phyloP scores from a whole-genome alignment of 2,113 vertebrate genomes.

The Pandion haliaetus region DNA sequence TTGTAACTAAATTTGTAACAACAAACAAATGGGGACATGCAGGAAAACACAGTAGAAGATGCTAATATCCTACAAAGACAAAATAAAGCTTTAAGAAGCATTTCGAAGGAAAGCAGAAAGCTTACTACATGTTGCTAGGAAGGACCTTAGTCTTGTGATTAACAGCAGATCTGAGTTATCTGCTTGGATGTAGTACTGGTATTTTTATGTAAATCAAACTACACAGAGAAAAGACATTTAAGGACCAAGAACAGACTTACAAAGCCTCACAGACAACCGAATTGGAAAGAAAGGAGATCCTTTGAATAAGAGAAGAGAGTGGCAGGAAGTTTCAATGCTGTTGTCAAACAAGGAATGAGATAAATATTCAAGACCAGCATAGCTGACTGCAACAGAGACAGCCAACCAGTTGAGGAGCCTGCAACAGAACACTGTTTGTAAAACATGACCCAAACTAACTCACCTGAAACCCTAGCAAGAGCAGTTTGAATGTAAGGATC shows the following conservation, averaged over 20 bases:
- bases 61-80: not conserved
- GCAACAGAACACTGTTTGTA: not conserved
- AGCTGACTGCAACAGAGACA: not conserved
- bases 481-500: not conserved
- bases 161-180: not conserved
- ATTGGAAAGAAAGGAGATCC: not conserved
- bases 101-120: not conserved
- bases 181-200: not conserved
- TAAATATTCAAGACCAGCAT: not conserved
- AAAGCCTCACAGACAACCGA: not conserved
- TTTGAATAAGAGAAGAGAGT: not conserved
- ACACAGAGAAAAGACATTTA: not conserved
- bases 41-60: not conserved
- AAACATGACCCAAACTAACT: not conserved
- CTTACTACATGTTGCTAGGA: not conserved
- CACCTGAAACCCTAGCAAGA: not conserved
- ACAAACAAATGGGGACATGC: not conserved
- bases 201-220: not conserved
- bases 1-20: not conserved
- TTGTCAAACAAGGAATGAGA: not conserved
- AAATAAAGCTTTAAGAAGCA: not conserved
- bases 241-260: not conserved
- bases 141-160: not conserved
- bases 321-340: not conserved
- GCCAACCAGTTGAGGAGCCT: not conserved